Percentiles rank a stretch among this genome's conserved stretches.
phyloP scores from a whole-genome alignment of 2,888 invertebrate species.

The Elegia similella region DNA sequence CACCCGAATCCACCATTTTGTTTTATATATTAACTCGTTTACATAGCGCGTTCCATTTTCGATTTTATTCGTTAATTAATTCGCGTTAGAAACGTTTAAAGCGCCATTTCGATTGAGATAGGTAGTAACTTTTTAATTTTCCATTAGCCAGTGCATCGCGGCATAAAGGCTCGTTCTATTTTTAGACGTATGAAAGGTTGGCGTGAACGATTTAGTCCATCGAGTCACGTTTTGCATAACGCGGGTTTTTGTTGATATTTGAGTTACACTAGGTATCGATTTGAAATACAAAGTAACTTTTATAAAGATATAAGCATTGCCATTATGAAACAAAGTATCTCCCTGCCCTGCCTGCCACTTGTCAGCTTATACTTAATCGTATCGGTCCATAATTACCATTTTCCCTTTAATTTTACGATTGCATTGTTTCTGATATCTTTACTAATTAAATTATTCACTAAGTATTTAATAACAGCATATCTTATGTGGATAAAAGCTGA shows the following conservation, averaged over 20 bases:
- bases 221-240: slow-evolving; percentile 49
- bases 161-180: slow-evolving; percentile 41
- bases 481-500: too few relatives aligned
- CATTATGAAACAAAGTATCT: background rate
- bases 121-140: slow-evolving; percentile 8
- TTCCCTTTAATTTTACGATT: too few relatives aligned
- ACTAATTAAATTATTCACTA: too few relatives aligned
- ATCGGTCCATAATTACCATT: too few relatives aligned
- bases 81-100: background rate
- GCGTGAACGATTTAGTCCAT: slow-evolving; percentile 42
- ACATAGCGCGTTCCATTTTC: slow-evolving; percentile 31
- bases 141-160: slow-evolving; percentile 8
- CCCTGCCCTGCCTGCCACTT: too few relatives aligned
- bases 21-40: slow-evolving; percentile 47
- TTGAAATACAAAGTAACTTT: slow-evolving; percentile 2
- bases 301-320: background rate
- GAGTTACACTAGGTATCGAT: background rate
- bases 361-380: too few relatives aligned
- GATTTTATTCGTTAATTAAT: slow-evolving; percentile 24
- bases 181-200: slow-evolving; percentile 51
- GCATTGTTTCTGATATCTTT: too few relatives aligned
- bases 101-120: background rate
- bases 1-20: slow-evolving; percentile 60
- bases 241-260: slow-evolving; percentile 15
- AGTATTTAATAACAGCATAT: too few relatives aligned